Base-by-base conservation (phyloP, 2,113 vertebrate genomes). In the Spheniscus mendiculus region DNA sequence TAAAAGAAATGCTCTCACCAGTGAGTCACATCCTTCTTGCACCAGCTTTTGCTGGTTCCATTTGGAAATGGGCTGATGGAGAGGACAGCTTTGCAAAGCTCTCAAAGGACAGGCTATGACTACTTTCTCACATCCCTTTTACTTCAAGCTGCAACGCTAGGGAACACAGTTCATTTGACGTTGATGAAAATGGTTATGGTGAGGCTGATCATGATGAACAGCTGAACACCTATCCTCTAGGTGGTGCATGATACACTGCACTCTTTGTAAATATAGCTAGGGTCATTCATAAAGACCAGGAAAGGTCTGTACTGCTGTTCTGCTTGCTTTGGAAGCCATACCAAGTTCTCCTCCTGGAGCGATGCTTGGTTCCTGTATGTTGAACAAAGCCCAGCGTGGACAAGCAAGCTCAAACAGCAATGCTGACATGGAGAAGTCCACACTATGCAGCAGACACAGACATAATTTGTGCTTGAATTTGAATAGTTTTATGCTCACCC, bases 341-440 rank as follows among this genome's bases (percentile, higher is more conserved):
- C 22, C 34, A 21, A 1, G 14, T 6, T 42, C 44, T 80, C 32
- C 44, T 65, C 53, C 58, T 52, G 47, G 62, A 62, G 4, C 1
- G 1, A 34, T 18, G 29, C 44, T 66, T 40, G 17, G 20, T 17
- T 87, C 69, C 16, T 5, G 5, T 8, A 45, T 0, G 1, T 17
- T 55, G 34, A 63, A 49, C 25, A 58, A 79, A 83, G 25, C 29
- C 21, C 42, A 73, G 5, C 1, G 6, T 0, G 2, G 59, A 69
- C 40, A 84, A 59, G 72, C 11, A 38, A 87, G 49, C 61, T 92
- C 65, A 18, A 50, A 45, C 12, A 73, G 52, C 65, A 74, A 10
- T 2, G 25, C 20, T 82, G 69, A 58, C 45, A 18, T 10, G 44
- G 25, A 82, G 32, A 67, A 62, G 45, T 16, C 36, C 67, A 36